These are phyloP conservation scores for Cyclophora punctaria DNA, from an alignment of 2,888 invertebrate genomes.

Conservation along the genomic window DNA sequence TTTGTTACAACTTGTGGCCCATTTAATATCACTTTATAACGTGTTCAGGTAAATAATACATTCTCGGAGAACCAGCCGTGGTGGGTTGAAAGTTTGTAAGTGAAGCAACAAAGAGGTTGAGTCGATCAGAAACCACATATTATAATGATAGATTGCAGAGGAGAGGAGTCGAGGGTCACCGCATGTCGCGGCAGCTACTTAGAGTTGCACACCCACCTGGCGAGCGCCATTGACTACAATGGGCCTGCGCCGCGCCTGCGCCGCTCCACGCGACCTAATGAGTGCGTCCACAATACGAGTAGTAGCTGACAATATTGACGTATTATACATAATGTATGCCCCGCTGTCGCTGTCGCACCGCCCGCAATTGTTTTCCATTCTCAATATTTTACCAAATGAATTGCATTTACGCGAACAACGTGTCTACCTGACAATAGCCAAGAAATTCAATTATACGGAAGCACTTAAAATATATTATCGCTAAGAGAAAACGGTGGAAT, in stretches of 20 bases:
- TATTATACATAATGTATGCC: conserved; percentile 55
- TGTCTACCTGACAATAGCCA: conserved; percentile 18
- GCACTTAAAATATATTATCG: conserved; percentile 38
- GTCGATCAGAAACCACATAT: no score
- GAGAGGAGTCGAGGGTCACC: conserved; percentile 44
- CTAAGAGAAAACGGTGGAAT: conserved; percentile 34
- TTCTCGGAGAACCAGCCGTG: no score
- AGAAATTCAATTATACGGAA: conserved; percentile 27
- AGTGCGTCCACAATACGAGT: conserved; percentile 53
- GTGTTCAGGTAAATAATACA: no score
- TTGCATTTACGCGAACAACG: conserved; percentile 30
- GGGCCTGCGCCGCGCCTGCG: conserved; percentile 29
- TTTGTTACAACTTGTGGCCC: conserved; percentile 31
- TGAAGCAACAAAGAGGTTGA: no score
- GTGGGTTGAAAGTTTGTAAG: no score
- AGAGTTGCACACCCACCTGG: conserved; percentile 69
- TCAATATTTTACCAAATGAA: conserved; percentile 31
- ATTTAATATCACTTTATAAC: conserved; percentile 16
- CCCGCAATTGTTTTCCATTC: conserved; percentile 46
- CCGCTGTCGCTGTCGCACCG: conserved; percentile 28
- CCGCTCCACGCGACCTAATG: conserved; percentile 32
- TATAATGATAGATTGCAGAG: no score
- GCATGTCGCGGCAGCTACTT: conserved; percentile 48
- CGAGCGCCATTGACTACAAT: conserved; percentile 68
- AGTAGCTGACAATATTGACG: conserved; percentile 64